A percentile compares a stretch with the other conserved stretches of the same genome.
These are phyloP conservation scores for Saccopteryx bilineata DNA, from an alignment of 2,113 vertebrate genomes.

Conservation along the genomic window DNA sequence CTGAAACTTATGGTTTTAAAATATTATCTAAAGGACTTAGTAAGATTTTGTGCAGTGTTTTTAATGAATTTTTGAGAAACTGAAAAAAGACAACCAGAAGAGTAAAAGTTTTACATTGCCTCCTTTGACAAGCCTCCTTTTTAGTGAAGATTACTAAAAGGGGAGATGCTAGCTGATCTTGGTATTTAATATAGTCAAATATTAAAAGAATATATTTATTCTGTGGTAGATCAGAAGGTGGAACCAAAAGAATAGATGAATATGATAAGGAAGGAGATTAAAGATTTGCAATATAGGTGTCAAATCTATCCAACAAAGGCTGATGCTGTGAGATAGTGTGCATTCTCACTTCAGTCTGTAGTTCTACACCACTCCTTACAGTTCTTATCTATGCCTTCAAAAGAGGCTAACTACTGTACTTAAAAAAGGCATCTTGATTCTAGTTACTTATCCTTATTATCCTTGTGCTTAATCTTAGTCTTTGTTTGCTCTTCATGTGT, in stretches of 20 bases:
- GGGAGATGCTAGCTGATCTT: neutral
- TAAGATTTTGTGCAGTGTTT: neutral
- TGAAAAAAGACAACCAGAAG: neutral
- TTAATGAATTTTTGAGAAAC: neutral
- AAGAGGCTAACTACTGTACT: neutral
- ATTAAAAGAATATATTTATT: neutral
- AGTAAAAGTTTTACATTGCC: neutral
- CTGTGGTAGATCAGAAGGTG: neutral
- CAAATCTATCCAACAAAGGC: neutral
- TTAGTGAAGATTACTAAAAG: slow-evolving; percentile 38
- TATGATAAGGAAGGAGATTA: neutral
- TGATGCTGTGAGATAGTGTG: neutral
- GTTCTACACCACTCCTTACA: neutral
- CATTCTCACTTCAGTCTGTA: neutral
- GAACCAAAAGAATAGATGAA: neutral
- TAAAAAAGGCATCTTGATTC: slow-evolving; percentile 2
- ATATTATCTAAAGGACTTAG: slow-evolving; percentile 20
- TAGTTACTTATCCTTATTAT: neutral
- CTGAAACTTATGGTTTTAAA: neutral
- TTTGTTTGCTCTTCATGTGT: neutral
- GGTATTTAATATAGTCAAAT: neutral
- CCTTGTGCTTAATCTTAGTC: neutral
- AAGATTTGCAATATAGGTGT: neutral
- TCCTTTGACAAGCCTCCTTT: neutral
- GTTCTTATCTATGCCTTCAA: neutral